Conservation (phyloP, 2,797 vertebrate genomes). For the Microtus agrestis region DNA sequence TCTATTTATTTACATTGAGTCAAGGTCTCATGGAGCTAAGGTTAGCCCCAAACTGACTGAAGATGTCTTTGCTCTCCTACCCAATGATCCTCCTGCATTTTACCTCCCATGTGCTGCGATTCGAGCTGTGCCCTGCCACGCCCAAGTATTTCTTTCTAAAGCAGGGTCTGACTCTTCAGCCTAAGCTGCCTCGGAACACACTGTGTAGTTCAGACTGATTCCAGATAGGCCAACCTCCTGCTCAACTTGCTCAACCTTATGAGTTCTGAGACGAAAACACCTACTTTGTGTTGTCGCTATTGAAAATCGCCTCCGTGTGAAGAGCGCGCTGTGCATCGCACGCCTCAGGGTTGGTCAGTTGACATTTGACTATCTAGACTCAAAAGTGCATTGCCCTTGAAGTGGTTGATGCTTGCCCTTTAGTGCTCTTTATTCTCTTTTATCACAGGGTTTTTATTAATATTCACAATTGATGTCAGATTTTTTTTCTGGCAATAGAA, state of each 20-base stretch:
- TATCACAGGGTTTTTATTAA: neutral
- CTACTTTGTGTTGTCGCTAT: neutral
- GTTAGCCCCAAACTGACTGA: neutral
- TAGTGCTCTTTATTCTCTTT: conserved; percentile 17
- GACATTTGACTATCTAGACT: conserved; percentile 43
- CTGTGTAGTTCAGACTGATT: neutral
- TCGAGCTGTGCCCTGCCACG: neutral
- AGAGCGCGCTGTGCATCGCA: neutral
- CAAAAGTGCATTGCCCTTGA: conserved; percentile 13
- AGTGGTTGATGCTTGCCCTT: neutral
- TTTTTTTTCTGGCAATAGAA: neutral
- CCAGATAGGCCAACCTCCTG: neutral
- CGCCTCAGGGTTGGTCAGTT: neutral
- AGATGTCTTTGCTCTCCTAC: neutral
- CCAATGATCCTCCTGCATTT: neutral
- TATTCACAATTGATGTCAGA: neutral
- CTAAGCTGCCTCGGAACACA: neutral
- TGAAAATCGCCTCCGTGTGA: neutral
- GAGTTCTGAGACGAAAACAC: neutral
- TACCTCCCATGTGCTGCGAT: neutral
- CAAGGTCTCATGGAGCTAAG: neutral
- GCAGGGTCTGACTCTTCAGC: neutral
- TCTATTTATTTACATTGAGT: neutral
- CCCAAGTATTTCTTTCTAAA: neutral
- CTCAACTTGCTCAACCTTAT: neutral